phyloP scores from a whole-genome alignment of 2,888 invertebrate genomes.

The Cremastinae sp. region DNA sequence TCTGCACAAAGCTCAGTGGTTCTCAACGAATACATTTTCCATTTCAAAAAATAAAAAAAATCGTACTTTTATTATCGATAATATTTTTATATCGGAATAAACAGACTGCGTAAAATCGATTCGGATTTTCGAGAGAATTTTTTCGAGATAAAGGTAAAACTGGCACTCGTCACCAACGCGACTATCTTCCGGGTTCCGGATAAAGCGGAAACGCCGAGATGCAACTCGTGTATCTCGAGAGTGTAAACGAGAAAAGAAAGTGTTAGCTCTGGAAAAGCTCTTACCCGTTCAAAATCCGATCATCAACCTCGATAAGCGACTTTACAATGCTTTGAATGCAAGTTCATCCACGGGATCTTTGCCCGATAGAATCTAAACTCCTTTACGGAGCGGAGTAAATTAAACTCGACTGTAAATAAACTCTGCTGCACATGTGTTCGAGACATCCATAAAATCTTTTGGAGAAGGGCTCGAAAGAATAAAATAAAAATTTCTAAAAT shows the following conservation, averaged over 20 bases:
- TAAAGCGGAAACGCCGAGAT: conserved; percentile 28
- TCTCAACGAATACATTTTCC: conserved; percentile 41
- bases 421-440: too few relatives aligned
- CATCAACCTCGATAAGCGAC: conserved; percentile 72
- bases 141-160: too few relatives aligned
- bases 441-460: too few relatives aligned
- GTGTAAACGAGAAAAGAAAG: conserved; percentile 31
- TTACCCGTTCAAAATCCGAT: conserved; percentile 75
- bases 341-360: conserved; percentile 71
- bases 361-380: conserved; percentile 76
- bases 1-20: conserved; percentile 26
- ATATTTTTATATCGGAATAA: too few relatives aligned
- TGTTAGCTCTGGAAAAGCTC: neutral
- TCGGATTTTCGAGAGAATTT: too few relatives aligned
- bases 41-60: too few relatives aligned
- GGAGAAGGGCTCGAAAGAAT: too few relatives aligned
- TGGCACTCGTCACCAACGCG: too few relatives aligned
- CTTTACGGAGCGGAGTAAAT: conserved; percentile 75
- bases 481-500: neutral
- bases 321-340: conserved; percentile 76
- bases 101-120: too few relatives aligned
- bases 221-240: conserved; percentile 18
- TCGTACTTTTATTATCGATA: too few relatives aligned
- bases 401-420: conserved; percentile 68
- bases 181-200: conserved; percentile 26